Percentiles rank a stretch among this genome's conserved stretches.
Conservation (phyloP, 2,113 vertebrate species). For the Patagioenas fasciata region DNA sequence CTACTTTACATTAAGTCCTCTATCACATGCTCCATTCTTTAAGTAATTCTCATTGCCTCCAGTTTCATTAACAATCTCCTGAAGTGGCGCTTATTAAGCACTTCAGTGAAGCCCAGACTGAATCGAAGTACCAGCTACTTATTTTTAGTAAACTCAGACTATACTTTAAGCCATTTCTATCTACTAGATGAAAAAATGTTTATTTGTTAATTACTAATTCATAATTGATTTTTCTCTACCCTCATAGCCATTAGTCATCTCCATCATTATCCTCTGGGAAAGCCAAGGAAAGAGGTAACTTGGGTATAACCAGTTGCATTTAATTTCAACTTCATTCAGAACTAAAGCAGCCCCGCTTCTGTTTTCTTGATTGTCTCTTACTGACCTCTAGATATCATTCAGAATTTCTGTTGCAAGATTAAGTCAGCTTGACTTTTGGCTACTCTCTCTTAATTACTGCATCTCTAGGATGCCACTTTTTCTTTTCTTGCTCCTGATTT, state of each 20-base stretch:
- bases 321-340: background rate
- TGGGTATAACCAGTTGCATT: background rate
- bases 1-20: background rate
- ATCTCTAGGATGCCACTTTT: background rate
- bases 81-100: background rate
- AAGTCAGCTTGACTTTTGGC: background rate
- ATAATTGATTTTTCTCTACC: background rate
- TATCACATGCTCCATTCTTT: background rate
- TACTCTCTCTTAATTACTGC: background rate
- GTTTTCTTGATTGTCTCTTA: background rate
- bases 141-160: background rate
- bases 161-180: background rate
- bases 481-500: background rate
- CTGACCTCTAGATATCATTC: background rate
- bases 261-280: background rate
- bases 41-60: background rate
- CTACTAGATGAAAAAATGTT: background rate
- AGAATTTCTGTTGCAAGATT: background rate
- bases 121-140: background rate
- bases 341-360: background rate
- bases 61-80: constrained; percentile 15
- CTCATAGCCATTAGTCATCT: background rate
- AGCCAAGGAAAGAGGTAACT: background rate
- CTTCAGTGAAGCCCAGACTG: background rate
- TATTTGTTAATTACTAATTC: no score